Conservation (phyloP, 2,888 invertebrate species). For the Lepidocyrtoides sp. region DNA sequence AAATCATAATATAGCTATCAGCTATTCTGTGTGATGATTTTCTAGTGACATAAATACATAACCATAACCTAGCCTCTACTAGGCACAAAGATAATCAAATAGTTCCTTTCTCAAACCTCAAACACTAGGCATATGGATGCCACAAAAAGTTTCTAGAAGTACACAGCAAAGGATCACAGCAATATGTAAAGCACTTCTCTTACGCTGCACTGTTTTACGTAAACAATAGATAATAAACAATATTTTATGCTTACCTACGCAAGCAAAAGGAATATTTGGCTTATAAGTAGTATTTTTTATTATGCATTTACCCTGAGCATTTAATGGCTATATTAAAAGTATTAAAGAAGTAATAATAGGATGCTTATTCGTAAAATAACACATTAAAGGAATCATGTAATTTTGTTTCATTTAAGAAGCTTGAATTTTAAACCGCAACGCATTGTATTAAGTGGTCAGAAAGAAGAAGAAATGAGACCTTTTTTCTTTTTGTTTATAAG, state of each 20-base stretch:
- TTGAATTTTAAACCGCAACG: background rate
- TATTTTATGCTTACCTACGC: no score
- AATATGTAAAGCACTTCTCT: no score
- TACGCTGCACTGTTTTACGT: no score
- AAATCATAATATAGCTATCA: no score
- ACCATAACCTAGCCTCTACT: background rate
- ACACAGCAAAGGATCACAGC: no score
- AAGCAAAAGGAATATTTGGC: no score
- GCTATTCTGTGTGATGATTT: constrained; percentile 5
- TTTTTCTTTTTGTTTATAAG: constrained; percentile 39
- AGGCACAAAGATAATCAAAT: background rate
- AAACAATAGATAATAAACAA: background rate
- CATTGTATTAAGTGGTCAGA: constrained; percentile 54
- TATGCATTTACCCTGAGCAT: constrained; percentile 41
- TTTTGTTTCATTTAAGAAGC: background rate
- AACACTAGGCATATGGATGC: no score
- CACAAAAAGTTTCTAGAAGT: background rate
- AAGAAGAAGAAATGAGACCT: constrained; percentile 38
- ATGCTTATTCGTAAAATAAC: background rate
- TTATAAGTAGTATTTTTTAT: background rate
- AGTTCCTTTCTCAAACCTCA: no score
- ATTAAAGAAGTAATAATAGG: background rate
- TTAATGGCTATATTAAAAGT: background rate
- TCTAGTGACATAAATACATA: constrained; percentile 33
- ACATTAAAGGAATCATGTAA: constrained; percentile 42